Evolutionary conservation across 2,113 vertebrate species (phyloP), one percentile per base, ranked within the genome.

Genomic region (Pachycephala philippinensis): DNA sequence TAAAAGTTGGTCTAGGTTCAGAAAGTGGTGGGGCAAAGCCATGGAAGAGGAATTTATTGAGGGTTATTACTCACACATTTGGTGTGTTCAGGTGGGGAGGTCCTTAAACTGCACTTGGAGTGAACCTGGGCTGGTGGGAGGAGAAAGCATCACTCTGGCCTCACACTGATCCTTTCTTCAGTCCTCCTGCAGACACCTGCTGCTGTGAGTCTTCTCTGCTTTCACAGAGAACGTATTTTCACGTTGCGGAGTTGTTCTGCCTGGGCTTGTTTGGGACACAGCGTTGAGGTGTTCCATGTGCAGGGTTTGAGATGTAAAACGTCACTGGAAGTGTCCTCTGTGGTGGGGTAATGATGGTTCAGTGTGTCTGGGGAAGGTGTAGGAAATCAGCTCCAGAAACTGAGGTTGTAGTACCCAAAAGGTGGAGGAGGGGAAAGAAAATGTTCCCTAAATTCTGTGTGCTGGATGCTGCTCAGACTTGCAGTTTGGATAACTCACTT

Each of bases 21-120:
- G 26, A 79, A 85, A 3, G 1, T 5, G 13, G 6, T 61, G 44
- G 22, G 40, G 14, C 37, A 47, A 33, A 75, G 40, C 13, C 19
- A 9, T 0, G 40, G 8, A 33, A 68, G 40, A 15, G 26, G 66
- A 63, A 21, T 52, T 65, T 40, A 2, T 28, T 63, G 54, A 15
- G n/a, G 24, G 10, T 44, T 27, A 24, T 65, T 44, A 1, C 3
- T 0, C 21, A 14, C 0, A 1, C 42, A 4, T 30, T 28, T 42
- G 33, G 4, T 53, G 22, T 15, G 57, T 54, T 79, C 5, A 12
- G 57, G 31, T 90, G 23, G 42, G 50, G 35, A 65, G 26, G 13
- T 78, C 22, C 31, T 47, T 30, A 22, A 66, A 31, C 13, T 57
- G 47, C 33, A 13, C 37, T 37, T 64, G 7, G 24, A 33, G 6